These are phyloP conservation scores for Rhinichthys klamathensis DNA, from an alignment of 2,113 vertebrate species.

Conservation along the genomic window DNA sequence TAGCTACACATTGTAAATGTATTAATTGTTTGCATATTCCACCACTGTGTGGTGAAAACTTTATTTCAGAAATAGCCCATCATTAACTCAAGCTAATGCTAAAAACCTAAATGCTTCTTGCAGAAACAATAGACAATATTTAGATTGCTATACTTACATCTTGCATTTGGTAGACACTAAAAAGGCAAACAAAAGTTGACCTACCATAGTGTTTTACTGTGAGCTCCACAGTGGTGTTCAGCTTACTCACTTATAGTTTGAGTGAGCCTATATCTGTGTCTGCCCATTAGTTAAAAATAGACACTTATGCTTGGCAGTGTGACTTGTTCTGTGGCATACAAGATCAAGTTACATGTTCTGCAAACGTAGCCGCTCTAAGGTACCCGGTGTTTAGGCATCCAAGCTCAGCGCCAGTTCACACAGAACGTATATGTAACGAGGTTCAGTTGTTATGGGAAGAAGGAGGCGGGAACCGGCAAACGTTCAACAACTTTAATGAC, in stretches of 20 bases:
- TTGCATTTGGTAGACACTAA: not conserved
- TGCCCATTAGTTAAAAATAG: slow-evolving; percentile 56
- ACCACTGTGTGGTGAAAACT: slow-evolving; percentile 14
- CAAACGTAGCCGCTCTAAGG: not conserved
- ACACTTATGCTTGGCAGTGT: slow-evolving; percentile 11
- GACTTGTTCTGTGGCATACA: slow-evolving; percentile 38
- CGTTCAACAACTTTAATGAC: no score
- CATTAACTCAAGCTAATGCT: not conserved
- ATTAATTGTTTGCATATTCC: slow-evolving; percentile 15
- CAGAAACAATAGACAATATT: not conserved
- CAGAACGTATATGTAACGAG: not conserved
- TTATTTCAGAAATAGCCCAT: not conserved
- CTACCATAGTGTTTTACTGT: slow-evolving; percentile 22
- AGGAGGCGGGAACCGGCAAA: no score
- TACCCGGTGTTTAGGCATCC: slow-evolving; percentile 18
- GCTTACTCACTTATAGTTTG: slow-evolving; percentile 31
- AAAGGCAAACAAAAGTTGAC: slow-evolving; percentile 34
- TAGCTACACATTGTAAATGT: not conserved
- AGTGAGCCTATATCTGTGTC: slow-evolving; percentile 19
- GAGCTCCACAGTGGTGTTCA: slow-evolving; percentile 25
- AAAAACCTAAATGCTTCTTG: not conserved
- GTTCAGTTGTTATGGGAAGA: no score
- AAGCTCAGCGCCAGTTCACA: not conserved
- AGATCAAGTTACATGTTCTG: slow-evolving; percentile 55
- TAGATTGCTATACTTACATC: not conserved